Evolutionary conservation across 2,888 invertebrate genomes (phyloP).

Genomic region (Prosapia bicincta): DNA sequence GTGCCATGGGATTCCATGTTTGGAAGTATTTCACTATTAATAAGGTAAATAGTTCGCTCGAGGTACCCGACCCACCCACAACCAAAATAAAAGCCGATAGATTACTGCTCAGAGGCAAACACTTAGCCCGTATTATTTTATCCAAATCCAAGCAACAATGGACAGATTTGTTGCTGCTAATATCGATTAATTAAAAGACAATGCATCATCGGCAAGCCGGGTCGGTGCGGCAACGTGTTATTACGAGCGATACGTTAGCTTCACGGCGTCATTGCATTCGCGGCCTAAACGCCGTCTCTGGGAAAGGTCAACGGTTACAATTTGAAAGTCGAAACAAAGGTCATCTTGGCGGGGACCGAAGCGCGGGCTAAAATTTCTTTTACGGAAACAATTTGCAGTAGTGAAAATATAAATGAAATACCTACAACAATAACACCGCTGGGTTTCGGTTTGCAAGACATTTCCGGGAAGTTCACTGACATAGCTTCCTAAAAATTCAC

Average conservation of each 20-base stretch:
- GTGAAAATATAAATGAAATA: no score
- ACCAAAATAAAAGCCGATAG: no score
- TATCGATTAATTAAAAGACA: background rate
- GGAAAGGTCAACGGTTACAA: background rate
- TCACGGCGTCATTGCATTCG: background rate
- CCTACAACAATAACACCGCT: no score
- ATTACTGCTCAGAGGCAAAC: no score
- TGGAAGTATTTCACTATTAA: no score
- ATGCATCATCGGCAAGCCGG: background rate
- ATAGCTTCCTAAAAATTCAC: no score
- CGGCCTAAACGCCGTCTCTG: background rate
- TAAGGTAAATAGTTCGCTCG: no score
- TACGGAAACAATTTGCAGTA: background rate
- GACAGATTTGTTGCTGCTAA: background rate
- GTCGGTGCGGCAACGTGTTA: background rate
- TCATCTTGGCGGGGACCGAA: background rate
- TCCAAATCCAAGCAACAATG: background rate
- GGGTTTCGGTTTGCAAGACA: no score
- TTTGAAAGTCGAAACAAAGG: background rate
- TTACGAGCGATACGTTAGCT: background rate
- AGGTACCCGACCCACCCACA: no score
- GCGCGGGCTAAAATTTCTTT: background rate
- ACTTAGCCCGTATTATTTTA: no score
- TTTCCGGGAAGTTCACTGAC: no score
- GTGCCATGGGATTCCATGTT: no score